Evolutionary conservation across 92 coral and sea anemone species (phyloP), one percentile per base, ranked within the genome.

Genomic region (Zoanthus sociatus): DNA sequence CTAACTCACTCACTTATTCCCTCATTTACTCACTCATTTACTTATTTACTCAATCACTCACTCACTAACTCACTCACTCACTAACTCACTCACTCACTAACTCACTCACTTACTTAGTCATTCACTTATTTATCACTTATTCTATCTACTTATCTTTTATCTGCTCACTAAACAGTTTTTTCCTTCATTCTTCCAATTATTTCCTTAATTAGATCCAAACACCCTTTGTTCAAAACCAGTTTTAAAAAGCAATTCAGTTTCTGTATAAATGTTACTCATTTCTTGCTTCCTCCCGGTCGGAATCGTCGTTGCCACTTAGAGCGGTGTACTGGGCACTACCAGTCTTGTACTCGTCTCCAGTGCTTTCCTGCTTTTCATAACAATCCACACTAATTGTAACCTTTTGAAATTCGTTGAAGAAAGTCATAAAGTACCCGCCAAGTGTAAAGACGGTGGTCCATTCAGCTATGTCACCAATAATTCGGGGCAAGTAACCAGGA

Each of bases 321-420:
- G 73, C 64, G 3, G 84, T 63, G 84, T 79, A 79, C 74, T 79
- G 74, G 73, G 84, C 73, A 61, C 84, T 79, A 79, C 84, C 74
- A 11, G 45, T 16, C 61, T 79, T 79, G 37, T 79, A 79, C 84
- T 79, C 84, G 61, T 66, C 42, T 33, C 84, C 84, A 79, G 84
- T 79, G 0, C 84, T 58, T 69, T 79, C 20, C 20, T 64, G 74
- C 74, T 79, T 79, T 0, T 42, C 73, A 16, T 79, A 56, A 64
- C 84, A 79, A 18, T 56, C 64, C 60, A 79, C 58, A 64, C 74
- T 79, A 7, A 79, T 61, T 31, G 37, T 58, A 0, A 79, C 60
- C 84, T 61, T 79, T 56, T 78, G 83, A 60, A 76, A 76, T 56
- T 76, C 79, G 63, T 31, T 47, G 63, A 76, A 76, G 26, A 76